Base-by-base conservation (phyloP, 2,888 invertebrate genomes). In the Melikaiella ostensackeni region DNA sequence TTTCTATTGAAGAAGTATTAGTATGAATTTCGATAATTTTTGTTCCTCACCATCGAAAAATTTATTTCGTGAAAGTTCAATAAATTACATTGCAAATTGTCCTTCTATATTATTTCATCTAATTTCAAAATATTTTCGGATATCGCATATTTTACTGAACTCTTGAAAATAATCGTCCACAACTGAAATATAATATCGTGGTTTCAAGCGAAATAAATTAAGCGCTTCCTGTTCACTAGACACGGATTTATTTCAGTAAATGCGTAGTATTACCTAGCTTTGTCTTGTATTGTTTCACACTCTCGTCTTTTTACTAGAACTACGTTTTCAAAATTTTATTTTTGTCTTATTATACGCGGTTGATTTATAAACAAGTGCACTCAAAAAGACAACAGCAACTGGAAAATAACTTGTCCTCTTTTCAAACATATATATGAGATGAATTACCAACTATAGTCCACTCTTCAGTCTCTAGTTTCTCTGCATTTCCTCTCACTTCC, bases 321-420 rank as follows among this genome's bases (percentile, higher is more conserved):
- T 24, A 42, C 21, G 6, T 42, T 9, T 38, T 64, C 27, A 24
- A 24, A 1, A 42, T 42, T 64, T 64, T 38, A 42, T 64, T 64
- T 64, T 42, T 24, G 38, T 38, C 64, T 64, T 42, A 64, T 64
- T 64, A 64, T 64, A 64, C 64, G 38, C 8, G 42, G 35, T 38
- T 24, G 38, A 64, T 42, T 21, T 24, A 27, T 64, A 64, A 19
- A 61, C 27, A 2, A 61, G 27, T 16, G 30, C 35, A 64, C 64
- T 64, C 38, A 21, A 64, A 64, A 64, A 38, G 38, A 27, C 63
- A 11, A 33, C 11, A 35, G 33, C 24, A 35, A 9, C 21, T 64
- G 21, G 21, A 27, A 42, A 64, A n/a, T 16, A 30, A 30, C 61
- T 61, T 62, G 62, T 62, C 62, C 62, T 62, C 35, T n/a, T 62